phyloP scores from a whole-genome alignment of 2,113 vertebrate species.

The Rhinichthys klamathensis region DNA sequence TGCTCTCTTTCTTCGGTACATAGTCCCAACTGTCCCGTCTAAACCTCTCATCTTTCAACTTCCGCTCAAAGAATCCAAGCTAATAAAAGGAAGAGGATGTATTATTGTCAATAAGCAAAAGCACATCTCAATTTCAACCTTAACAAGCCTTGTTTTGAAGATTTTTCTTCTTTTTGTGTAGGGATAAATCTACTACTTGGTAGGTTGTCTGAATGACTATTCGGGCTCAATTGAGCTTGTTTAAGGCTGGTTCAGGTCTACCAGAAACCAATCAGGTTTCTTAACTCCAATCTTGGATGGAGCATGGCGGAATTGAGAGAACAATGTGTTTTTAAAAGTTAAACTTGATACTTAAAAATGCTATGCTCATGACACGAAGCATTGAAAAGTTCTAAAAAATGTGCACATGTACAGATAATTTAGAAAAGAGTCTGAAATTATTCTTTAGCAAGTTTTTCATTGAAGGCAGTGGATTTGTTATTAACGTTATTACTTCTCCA shows the following conservation, averaged over 20 bases:
- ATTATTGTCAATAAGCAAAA: neutral
- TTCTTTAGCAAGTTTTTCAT: neutral
- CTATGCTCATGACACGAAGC: neutral
- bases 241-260: neutral
- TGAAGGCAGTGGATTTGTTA: neutral
- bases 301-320: neutral
- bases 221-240: neutral
- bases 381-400: neutral
- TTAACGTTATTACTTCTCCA: too few relatives aligned
- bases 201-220: neutral
- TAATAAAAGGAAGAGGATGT: constrained; percentile 60
- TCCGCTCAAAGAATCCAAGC: constrained; percentile 93
- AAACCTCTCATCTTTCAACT: constrained; percentile 77
- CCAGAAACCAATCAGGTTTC: neutral
- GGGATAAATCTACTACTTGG: neutral
- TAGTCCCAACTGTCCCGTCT: constrained; percentile 89
- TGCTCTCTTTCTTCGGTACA: constrained; percentile 76
- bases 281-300: neutral
- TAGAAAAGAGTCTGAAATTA: neutral
- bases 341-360: neutral
- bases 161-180: neutral
- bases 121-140: neutral
- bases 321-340: neutral
- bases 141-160: neutral
- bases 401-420: neutral